phyloP scores from a whole-genome alignment of 2,888 invertebrate genomes.

The Thymelicus lineola region DNA sequence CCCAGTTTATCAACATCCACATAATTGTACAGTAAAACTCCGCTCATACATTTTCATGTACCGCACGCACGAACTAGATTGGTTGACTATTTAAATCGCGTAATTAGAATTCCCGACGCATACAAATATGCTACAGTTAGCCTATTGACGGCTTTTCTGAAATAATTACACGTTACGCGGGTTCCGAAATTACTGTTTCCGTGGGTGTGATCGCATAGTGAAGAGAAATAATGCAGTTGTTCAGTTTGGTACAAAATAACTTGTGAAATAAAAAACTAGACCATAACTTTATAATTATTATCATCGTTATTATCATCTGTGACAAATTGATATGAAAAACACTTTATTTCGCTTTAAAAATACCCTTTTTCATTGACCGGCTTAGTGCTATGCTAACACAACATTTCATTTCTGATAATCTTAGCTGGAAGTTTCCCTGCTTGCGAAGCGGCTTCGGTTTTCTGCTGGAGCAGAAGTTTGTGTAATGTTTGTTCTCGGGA shows the following conservation, averaged over 20 bases:
- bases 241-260: constrained; percentile 7
- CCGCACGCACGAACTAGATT: constrained; percentile 35
- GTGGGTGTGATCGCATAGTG: constrained; percentile 28
- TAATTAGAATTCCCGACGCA: constrained; percentile 55
- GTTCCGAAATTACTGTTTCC: constrained; percentile 70
- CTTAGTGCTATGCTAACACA: no score
- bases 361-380: no score
- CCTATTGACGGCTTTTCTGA: constrained; percentile 76
- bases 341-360: no score
- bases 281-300: no score
- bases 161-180: constrained; percentile 81
- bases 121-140: constrained; percentile 71
- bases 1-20: constrained; percentile 32
- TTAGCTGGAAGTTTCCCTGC: no score
- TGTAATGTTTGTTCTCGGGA: no score
- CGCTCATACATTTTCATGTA: constrained; percentile 35
- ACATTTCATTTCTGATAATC: no score
- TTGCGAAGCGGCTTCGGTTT: no score
- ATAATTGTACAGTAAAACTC: constrained; percentile 30
- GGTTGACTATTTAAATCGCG: constrained; percentile 38
- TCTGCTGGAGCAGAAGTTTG: no score
- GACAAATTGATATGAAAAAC: no score
- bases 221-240: not conserved
- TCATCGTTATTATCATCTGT: no score
- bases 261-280: no score